Evolutionary conservation across 2,888 invertebrate genomes (phyloP), one percentile per base, ranked within the genome.

Genomic region (Lagria hirta): DNA sequence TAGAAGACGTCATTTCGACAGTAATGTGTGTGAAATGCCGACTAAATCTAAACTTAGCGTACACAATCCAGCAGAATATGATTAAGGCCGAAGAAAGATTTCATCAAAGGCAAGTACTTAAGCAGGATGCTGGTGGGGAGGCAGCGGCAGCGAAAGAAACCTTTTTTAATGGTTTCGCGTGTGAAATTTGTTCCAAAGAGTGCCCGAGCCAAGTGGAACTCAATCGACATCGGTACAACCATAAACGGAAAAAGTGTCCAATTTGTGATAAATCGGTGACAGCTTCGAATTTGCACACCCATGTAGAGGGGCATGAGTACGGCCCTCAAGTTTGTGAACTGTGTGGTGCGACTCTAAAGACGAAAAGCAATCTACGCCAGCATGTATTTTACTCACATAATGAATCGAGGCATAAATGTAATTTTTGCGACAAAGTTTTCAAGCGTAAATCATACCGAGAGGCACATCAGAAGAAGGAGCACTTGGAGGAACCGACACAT

Each of bases 331-430:
- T 26, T 4, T 30, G 30, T 10, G 29, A 30, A 5, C 4, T 20
- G 8, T 20, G 20, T n/a, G 18, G 30, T 11, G 52, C 55, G 10
- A 57, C 59, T 3, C 20, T 40, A 8, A 26, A 43, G 27, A 22
- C 20, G 23, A 24, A 23, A 10, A 15, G 27, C 7, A 27, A 23
- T 18, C 17, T 27, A 10, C 28, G 38, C 8, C 7, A 14, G 4
- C 46, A 46, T 10, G 22, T 46, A 21, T 11, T 16, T 12, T 28
- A 30, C 3, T 30, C 30, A 2, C 43, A 43, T 20, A 40, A 38
- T 5, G 68, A 71, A 52, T 66, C 70, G 44, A 68, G 70, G 0
- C 70, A 72, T 50, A 64, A 71, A 2, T 75, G 75, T 45, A 33
- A 55, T 44, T 27, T 51, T 48, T 46, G 53, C 48, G 44, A 54